phyloP scores from a whole-genome alignment of 1,140 invertebrate genomes.

The Cherax destructor region DNA sequence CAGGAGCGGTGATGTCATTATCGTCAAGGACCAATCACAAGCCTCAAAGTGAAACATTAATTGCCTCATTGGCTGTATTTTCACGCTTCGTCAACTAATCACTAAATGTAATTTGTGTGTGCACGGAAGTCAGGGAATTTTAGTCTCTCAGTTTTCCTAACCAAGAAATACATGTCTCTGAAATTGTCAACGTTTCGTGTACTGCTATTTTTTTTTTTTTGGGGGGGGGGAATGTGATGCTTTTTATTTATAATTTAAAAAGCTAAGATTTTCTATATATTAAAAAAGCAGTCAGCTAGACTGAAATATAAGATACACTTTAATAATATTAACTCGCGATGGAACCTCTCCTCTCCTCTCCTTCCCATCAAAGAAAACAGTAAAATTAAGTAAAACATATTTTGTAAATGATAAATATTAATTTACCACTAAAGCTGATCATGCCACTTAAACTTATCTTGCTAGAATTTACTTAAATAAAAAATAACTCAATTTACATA shows the following conservation, averaged over 20 bases:
- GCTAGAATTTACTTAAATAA: no score
- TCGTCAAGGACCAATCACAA: background rate
- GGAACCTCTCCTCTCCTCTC: no score
- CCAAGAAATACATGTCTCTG: background rate
- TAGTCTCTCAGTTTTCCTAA: background rate
- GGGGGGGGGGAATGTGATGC: no score
- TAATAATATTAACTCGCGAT: no score
- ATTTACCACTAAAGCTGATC: no score
- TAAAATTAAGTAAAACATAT: no score
- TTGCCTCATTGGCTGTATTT: background rate
- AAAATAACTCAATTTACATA: no score
- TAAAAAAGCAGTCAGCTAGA: background rate
- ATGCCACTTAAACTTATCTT: no score
- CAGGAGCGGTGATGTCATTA: slow-evolving; percentile 1
- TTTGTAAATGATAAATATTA: no score
- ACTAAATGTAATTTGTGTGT: background rate
- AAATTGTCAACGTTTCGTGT: background rate
- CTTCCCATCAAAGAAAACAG: no score
- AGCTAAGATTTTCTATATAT: background rate
- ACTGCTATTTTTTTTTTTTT: no score
- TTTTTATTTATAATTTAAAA: no score
- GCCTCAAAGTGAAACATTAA: slow-evolving; percentile 4
- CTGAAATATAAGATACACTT: background rate
- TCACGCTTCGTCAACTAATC: slow-evolving; percentile 4
- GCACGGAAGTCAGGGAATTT: background rate